phyloP scores from a whole-genome alignment of 2,888 invertebrate species.

The Drosophila engyochracea region DNA sequence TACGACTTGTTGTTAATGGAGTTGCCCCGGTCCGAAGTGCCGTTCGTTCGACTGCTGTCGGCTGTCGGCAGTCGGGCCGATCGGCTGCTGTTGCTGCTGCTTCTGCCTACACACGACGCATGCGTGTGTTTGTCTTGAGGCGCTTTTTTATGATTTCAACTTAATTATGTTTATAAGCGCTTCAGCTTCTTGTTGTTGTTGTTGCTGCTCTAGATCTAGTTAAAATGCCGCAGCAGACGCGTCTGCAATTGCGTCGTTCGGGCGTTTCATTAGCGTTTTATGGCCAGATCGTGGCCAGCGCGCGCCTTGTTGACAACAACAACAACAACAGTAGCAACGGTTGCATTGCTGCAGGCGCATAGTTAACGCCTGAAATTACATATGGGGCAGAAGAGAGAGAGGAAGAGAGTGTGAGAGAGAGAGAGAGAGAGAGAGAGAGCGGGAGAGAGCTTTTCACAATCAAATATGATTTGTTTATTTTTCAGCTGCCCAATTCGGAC shows the following conservation, averaged over 20 bases:
- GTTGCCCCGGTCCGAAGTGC: conserved; percentile 59
- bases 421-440: neutral
- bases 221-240: conserved; percentile 59
- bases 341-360: conserved; percentile 53
- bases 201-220: conserved; percentile 62
- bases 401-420: too few species aligned
- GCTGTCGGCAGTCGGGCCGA: neutral
- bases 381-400: neutral
- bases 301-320: conserved; percentile 41
- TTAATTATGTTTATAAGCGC: conserved; percentile 77
- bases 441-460: conserved; percentile 21
- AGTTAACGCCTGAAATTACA: conserved; percentile 69
- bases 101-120: conserved; percentile 59
- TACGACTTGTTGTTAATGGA: conserved; percentile 74
- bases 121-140: conserved; percentile 64
- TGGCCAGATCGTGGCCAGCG: conserved; percentile 50
- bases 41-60: conserved; percentile 25
- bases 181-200: conserved; percentile 39
- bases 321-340: conserved; percentile 10
- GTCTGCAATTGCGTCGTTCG: conserved; percentile 47
- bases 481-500: conserved; percentile 40
- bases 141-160: conserved; percentile 78
- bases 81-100: conserved; percentile 16
- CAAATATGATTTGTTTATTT: conserved; percentile 38
- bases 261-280: conserved; percentile 67